Evolutionary conservation across 1,140 invertebrate species (phyloP).

Genomic region (Ptiloglossa arizonensis): DNA sequence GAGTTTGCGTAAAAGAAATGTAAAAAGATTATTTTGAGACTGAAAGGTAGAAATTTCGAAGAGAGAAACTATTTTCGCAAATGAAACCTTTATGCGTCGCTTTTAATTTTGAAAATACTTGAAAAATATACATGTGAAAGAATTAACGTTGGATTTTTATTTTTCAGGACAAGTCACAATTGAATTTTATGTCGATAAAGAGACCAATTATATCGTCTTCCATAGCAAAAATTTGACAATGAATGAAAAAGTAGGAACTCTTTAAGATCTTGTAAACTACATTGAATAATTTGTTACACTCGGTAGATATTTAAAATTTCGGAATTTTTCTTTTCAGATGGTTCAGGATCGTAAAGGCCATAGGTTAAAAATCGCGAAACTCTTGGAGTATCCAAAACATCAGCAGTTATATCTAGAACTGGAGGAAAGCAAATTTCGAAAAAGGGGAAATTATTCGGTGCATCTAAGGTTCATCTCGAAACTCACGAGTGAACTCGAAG

Average conservation of each 20-base stretch:
- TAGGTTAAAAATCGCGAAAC: constrained; percentile 86
- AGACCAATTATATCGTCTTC: constrained; percentile 94
- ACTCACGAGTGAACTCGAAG: constrained; percentile 90
- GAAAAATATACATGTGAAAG: background rate
- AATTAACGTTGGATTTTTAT: background rate
- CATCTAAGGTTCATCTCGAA: constrained; percentile 91
- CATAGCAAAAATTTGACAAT: constrained; percentile 95
- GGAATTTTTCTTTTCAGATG: constrained; percentile 80
- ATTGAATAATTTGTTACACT: background rate
- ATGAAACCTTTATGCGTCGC: background rate
- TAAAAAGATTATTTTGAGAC: too few relatives aligned
- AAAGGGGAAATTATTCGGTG: constrained; percentile 91
- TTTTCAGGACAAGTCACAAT: constrained; percentile 91
- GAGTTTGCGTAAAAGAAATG: too few relatives aligned
- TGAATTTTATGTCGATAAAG: constrained; percentile 90
- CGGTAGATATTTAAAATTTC: constrained; percentile 14
- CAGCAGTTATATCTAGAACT: constrained; percentile 94
- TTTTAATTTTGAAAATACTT: background rate
- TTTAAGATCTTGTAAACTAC: background rate
- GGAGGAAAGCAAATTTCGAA: constrained; percentile 87
- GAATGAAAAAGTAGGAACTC: constrained; percentile 86
- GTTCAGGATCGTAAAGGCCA: constrained; percentile 88
- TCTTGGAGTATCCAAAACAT: constrained; percentile 90
- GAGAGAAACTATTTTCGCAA: background rate
- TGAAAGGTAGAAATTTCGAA: too few relatives aligned